Base-by-base conservation (phyloP, 2,113 vertebrate species). In the Callocephalon fimbriatum region DNA sequence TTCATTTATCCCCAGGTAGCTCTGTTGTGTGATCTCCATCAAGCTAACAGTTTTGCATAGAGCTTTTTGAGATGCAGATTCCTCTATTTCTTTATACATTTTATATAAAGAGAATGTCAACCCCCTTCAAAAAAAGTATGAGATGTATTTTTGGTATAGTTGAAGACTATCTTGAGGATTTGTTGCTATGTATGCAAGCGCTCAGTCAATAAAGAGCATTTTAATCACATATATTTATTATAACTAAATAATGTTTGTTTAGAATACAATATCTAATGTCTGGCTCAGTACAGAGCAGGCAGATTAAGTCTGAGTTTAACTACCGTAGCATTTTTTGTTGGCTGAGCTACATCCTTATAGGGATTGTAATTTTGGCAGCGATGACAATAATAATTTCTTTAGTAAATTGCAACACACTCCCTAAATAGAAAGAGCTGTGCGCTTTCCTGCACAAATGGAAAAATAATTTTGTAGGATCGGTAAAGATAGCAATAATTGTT, bases 301-400 rank as follows among this genome's bases (percentile, higher is more conserved):
- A 90, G 50, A 74, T 78, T 58, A 85, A 87, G 22, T 73, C 56
- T 87, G 42, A 77, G 42, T 78, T 76, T 86, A 85, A 59, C 58
- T 78, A 61, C 47, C 9, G 13, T 25, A 65, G 4, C 70, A 47
- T 82, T 95, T 91, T 95, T 88, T 58, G 72, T 19, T 82, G 66
- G 29, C 44, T 92, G 47, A 85, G 38, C 32, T 37, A 35, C 56
- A 27, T 63, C 42, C 16, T 88, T 75, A 82, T 6, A 87, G 38
- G 29, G 56, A 63, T 91, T 5, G 0, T 91, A 72, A 90, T 85
- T 96, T 78, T 82, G 81, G 61, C 65, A 93, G 65, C 74, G 29
- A 82, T 85, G 61, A 66, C 66, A 75, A n/a, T 13, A 72, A 56
- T 79, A 88, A 85, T 96, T 95, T 83, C 84, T 89, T 81, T 31